Conservation (phyloP, 2,797 vertebrate species). For the Micropoecilia bifurca region DNA sequence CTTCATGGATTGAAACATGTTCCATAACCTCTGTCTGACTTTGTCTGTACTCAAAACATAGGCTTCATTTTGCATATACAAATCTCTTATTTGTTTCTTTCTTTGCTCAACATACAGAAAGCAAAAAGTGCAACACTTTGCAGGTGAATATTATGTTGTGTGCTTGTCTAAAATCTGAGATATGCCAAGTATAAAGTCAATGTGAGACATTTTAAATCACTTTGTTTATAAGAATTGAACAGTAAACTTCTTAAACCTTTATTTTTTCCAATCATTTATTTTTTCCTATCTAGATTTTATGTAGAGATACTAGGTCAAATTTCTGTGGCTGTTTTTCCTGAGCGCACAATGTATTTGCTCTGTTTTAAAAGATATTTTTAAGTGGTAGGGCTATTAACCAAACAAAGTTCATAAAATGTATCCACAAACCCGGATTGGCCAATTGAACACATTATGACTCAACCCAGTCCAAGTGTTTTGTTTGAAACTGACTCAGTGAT, state of each 20-base stretch:
- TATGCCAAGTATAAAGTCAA: neutral
- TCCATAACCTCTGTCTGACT: neutral
- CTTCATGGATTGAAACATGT: neutral
- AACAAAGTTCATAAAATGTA: neutral
- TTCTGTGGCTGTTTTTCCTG: neutral
- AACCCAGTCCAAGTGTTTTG: neutral
- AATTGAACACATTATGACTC: neutral
- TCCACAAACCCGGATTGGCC: neutral
- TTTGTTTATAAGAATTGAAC: neutral
- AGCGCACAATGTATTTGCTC: neutral
- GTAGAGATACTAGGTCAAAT: neutral
- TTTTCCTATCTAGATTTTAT: neutral
- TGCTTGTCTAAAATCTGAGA: neutral
- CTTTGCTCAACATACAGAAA: neutral
- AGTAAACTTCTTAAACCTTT: neutral
- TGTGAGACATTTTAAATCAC: neutral
- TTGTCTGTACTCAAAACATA: neutral
- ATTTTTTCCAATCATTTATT: neutral
- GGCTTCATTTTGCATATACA: neutral
- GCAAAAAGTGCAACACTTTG: neutral
- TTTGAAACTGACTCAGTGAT: neutral
- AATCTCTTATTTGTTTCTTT: neutral
- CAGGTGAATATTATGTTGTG: neutral
- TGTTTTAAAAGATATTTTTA: neutral
- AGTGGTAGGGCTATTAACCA: neutral